Base-by-base conservation (phyloP, 2,888 invertebrate genomes). In the Clivina fossor region DNA sequence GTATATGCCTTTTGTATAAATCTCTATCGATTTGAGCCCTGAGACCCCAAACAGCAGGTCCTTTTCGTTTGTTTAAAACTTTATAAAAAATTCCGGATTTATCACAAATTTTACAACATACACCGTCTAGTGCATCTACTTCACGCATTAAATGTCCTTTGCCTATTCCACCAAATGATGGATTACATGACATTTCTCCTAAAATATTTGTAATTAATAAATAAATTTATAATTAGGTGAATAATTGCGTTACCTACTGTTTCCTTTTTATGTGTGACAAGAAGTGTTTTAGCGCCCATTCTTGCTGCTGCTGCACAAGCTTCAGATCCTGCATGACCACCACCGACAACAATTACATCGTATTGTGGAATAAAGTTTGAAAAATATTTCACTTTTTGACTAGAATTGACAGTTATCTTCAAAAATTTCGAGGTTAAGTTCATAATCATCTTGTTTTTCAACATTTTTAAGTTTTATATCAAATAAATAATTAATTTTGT, bases 101-200 rank as follows among this genome's bases (percentile, higher is more conserved):
- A 74, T 92, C 93, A 74, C 92, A 93, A 51, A 91, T 85, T 61
- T 85, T 77, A 4, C 80, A 82, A 75, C 90, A 93, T 4, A 94
- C 69, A 2, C 93, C 93, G 75, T 91, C 93, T 30, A 94, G 73
- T 2, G 93, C 93, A 73, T 94, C 93, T 5, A 94, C 76, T 77
- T 93, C 93, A 63, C 83, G 80, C 82, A 93, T 86, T 46, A 93
- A 74, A 70, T 93, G 90, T 0, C 92, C 93, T 73, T 94, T 94
- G 0, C 93, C 93, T 62, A 94, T 90, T 4, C 93, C 93, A 19
- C 93, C 93, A 75, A 94, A 94, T 0, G 92, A 89, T 15, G 94
- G 93, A 75, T 94, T 94, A 68, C 94, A 93, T 0, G 92, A 91
- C 93, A 94, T 94, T 74, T 90, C 92, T 20, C 90, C 88, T 88